A percentile compares a stretch with the other conserved stretches of the same genome.
Conservation (phyloP, 2,113 vertebrate genomes). For the Amphilophus citrinellus region DNA sequence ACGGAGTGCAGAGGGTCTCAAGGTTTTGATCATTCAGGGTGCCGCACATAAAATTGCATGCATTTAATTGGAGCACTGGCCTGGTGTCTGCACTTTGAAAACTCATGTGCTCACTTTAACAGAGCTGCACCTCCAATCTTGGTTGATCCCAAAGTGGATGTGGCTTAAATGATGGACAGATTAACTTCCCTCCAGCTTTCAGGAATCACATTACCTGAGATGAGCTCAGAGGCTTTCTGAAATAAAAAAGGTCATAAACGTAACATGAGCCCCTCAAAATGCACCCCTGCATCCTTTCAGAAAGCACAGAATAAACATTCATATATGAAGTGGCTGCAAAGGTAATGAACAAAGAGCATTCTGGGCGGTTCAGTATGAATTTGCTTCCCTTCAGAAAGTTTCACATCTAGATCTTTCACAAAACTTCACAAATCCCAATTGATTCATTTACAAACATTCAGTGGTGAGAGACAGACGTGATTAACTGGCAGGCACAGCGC, state of each 20-base stretch:
- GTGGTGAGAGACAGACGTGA: constrained; percentile 37
- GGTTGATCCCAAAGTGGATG: constrained; percentile 41
- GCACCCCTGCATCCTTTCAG: constrained; percentile 47
- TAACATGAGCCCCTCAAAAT: constrained; percentile 69
- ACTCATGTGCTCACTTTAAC: constrained; percentile 9
- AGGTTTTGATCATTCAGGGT: too few species aligned
- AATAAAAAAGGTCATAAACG: constrained; percentile 69
- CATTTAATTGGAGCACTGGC: neutral
- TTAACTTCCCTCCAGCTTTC: constrained; percentile 47
- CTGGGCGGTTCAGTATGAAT: constrained; percentile 4
- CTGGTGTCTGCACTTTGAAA: neutral
- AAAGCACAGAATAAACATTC: constrained; percentile 48
- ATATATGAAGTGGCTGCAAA: neutral
- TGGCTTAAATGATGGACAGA: constrained; percentile 47
- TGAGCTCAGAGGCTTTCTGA: constrained; percentile 44
- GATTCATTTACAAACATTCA: constrained; percentile 35
- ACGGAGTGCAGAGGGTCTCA: neutral
- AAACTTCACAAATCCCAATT: constrained; percentile 21
- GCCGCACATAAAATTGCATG: too few species aligned
- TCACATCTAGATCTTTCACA: neutral
- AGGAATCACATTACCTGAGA: constrained; percentile 69
- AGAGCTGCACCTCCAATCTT: constrained; percentile 18
- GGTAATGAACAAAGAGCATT: constrained; percentile 40
- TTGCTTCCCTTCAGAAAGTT: neutral
- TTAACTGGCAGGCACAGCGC: constrained; percentile 16